These are phyloP conservation scores for Gorsachius goisagi DNA, from an alignment of 2,113 vertebrate genomes.

Conservation along the genomic window DNA sequence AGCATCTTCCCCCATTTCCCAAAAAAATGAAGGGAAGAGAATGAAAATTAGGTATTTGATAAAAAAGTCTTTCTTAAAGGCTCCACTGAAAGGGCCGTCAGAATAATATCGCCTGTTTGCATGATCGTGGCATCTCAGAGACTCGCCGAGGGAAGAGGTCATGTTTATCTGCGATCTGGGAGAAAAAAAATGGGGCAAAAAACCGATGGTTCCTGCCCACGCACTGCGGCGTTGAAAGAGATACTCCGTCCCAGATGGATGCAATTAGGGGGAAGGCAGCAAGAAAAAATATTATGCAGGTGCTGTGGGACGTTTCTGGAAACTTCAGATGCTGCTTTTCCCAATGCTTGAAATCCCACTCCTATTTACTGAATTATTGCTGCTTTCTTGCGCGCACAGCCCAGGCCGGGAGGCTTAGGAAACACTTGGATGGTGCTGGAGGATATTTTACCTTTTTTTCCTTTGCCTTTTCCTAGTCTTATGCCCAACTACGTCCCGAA, in stretches of 20 bases:
- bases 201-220: background rate
- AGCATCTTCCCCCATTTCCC: no score
- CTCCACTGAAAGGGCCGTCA: background rate
- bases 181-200: conserved; percentile 6
- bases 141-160: background rate
- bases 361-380: background rate
- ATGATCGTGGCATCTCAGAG: background rate
- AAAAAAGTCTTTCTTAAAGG: background rate
- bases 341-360: background rate
- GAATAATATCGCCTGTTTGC: fast-evolving
- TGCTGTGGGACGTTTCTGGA: background rate
- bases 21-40: background rate
- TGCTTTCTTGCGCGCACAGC: background rate
- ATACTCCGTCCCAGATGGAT: background rate
- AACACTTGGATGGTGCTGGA: background rate
- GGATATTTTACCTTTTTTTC: background rate
- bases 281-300: conserved; percentile 15
- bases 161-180: background rate
- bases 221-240: background rate
- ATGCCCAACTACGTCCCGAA: fast-evolving
- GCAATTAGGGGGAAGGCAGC: conserved; percentile 2
- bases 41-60: background rate
- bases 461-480: background rate
- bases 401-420: fast-evolving
- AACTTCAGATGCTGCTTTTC: background rate